These are phyloP conservation scores for Tupaia tana DNA, from an alignment of 2,113 vertebrate genomes.

Conservation along the genomic window DNA sequence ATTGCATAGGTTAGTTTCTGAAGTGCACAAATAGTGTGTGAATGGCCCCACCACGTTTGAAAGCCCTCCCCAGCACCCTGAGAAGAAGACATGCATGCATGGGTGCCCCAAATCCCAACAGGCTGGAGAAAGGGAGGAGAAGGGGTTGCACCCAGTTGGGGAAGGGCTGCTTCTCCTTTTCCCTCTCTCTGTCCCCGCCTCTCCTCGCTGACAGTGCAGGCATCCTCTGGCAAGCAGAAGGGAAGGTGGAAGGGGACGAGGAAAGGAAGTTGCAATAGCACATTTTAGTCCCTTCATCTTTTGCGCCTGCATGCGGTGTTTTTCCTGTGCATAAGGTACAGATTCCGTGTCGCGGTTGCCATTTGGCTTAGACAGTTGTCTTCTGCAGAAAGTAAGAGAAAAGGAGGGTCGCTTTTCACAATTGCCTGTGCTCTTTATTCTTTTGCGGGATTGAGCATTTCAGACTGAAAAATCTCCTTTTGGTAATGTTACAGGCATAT, in stretches of 20 bases:
- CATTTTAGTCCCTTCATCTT: neutral
- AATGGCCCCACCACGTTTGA: neutral
- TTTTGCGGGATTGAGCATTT: neutral
- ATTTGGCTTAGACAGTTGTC: neutral
- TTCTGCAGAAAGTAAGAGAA: neutral
- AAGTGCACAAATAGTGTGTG: neutral
- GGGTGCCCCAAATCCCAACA: too few species aligned
- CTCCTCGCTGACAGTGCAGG: too few species aligned
- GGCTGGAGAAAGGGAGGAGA: too few species aligned
- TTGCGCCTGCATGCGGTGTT: neutral
- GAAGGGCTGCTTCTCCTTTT: too few species aligned
- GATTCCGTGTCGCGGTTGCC: neutral
- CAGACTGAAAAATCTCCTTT: neutral
- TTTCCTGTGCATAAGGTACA: neutral
- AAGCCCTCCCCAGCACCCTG: too few species aligned
- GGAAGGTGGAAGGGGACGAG: too few species aligned
- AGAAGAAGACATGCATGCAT: too few species aligned
- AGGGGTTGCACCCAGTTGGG: too few species aligned
- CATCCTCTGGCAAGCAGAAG: too few species aligned
- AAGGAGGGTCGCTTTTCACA: neutral
- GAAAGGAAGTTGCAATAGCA: neutral
- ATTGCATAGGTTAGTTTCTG: neutral
- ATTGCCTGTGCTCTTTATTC: neutral
- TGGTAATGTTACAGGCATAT: too few species aligned
- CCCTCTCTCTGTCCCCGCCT: too few species aligned